Evolutionary conservation across 2,113 vertebrate species (phyloP).

Genomic region (Brachirus orientalis): DNA sequence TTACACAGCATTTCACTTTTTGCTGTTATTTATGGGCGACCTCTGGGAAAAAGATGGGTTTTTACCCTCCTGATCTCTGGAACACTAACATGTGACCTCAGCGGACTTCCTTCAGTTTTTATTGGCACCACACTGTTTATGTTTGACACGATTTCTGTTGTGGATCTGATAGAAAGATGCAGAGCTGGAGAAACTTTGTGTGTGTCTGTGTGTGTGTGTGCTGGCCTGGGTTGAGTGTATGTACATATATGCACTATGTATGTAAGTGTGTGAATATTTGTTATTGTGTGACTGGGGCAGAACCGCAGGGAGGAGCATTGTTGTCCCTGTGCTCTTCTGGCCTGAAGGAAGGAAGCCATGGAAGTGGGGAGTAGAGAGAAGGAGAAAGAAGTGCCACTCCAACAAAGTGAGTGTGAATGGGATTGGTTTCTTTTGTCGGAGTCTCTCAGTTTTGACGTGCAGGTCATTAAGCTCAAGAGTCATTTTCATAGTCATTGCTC

Average conservation of each 20-base stretch:
- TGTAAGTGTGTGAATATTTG: no score
- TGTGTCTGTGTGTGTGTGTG: constrained; percentile 12
- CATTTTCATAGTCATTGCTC: constrained; percentile 49
- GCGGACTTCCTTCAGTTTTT: constrained; percentile 63
- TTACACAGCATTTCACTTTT: no score
- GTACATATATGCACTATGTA: no score
- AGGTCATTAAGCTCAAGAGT: constrained; percentile 58
- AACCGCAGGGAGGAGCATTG: constrained; percentile 45
- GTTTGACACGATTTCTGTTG: constrained; percentile 47
- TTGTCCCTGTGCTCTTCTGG: constrained; percentile 57
- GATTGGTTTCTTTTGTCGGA: constrained; percentile 60
- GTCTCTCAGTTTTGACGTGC: constrained; percentile 28
- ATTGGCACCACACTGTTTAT: constrained; percentile 60
- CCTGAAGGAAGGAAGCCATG: constrained; percentile 69
- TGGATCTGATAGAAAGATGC: constrained; percentile 35
- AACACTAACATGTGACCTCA: constrained; percentile 68
- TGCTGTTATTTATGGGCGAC: constrained; percentile 45
- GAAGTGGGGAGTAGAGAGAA: constrained; percentile 58
- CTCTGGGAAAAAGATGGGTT: constrained; percentile 12
- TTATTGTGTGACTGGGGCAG: no score
- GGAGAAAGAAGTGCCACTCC: constrained; percentile 55
- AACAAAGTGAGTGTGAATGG: constrained; percentile 27
- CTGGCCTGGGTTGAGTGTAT: no score
- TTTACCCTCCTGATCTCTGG: constrained; percentile 39
- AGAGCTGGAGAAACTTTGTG: constrained; percentile 9